Evolutionary conservation across 2,888 invertebrate species (phyloP).

Genomic region (Capitulum mitella): DNA sequence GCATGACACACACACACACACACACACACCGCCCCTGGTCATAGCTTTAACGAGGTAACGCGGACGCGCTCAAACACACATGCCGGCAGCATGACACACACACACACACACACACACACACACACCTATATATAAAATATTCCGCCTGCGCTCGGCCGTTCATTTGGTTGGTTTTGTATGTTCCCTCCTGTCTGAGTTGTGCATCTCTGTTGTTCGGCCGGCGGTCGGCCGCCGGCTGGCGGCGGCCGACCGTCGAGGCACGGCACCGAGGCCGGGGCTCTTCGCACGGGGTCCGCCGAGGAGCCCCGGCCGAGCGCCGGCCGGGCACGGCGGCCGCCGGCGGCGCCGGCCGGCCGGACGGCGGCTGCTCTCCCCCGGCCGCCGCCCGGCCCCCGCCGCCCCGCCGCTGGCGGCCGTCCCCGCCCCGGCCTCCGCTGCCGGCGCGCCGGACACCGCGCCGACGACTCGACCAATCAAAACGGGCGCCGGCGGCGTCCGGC

Average conservation of each 20-base stretch:
- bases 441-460: not conserved
- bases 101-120: constrained; percentile 26
- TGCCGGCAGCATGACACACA: not conserved
- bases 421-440: not conserved
- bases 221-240: not conserved
- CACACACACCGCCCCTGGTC: not conserved
- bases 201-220: not conserved
- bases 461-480: constrained; percentile 18
- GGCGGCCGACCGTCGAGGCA: not conserved
- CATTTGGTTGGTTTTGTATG: constrained; percentile 25
- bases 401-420: not conserved
- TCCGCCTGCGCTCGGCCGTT: not conserved
- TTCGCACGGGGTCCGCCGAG: not conserved
- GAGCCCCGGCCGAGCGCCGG: not conserved
- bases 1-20: not conserved
- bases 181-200: constrained; percentile 7
- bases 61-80: constrained; percentile 15
- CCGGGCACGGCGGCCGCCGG: not conserved
- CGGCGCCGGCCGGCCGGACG: not conserved
- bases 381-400: not conserved
- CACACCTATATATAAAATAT: constrained; percentile 20
- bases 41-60: constrained; percentile 6
- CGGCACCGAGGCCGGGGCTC: not conserved
- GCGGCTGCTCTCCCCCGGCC: not conserved
- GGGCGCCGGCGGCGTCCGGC: not conserved